Evolutionary conservation across 2,113 vertebrate species (phyloP), one percentile per base, ranked within the genome.

Genomic region (Sarotherodon lohbergeri): DNA sequence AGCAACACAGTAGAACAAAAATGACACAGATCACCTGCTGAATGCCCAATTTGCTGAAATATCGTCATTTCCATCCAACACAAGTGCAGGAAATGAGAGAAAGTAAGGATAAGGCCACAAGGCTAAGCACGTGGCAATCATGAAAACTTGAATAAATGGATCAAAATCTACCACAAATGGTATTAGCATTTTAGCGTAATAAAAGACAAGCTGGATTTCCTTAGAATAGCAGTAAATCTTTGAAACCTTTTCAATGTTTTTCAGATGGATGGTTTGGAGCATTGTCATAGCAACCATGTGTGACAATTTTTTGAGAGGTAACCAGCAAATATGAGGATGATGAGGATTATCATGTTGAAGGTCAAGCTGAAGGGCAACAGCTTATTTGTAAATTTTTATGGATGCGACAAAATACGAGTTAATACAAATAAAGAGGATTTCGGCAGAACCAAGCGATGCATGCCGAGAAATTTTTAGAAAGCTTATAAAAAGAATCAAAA

Each of bases 41-140:
- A 88, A 84, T 66, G 57, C 14, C 24, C 48, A 86, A 48, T 91
- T 94, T 92, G 55, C 27, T 87, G 88, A 91, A 90, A 86, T 71
- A 81, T 29, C 54, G 6, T 79, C 16, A 88, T 88, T 73, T 85
- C n/a, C 9, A 71, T 39, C 16, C 5, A 81, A 73, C 56, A 63
- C 56, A 83, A 55, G 12, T 17, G 27, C 24, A 46, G 63, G 17
- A 85, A 79, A 87, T 36, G 8, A 85, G 17, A 71, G 9, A 4
- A 54, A 27, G 83, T 29, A 68, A 76, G 57, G 27, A 81, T 14
- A 14, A 90, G 50, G 29, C 32, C 17, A 83, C 27, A 13, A 39
- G 32, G 73, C 73, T 85, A 86, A 76, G n/a, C 46, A 29, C 6
- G 14, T 55, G 39, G 48, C 32, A 82, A 39, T 29, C 3, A 22